phyloP scores from a whole-genome alignment of 2,113 vertebrate species.

The Paratilapia polleni region DNA sequence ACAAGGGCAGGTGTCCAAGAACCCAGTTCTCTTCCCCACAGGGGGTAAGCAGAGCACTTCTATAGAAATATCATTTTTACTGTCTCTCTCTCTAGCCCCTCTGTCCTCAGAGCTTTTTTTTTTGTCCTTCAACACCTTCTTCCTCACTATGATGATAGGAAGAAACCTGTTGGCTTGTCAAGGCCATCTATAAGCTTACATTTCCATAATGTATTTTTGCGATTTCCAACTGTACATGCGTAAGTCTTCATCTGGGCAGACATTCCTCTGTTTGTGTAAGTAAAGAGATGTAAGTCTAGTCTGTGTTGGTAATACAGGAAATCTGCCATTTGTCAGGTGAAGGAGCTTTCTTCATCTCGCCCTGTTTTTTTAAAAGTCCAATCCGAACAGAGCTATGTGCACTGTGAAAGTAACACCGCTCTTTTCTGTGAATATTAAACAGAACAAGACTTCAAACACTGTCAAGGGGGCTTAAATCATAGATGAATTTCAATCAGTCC shows the following conservation, averaged over 20 bases:
- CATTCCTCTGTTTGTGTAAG: background rate
- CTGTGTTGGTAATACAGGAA: background rate
- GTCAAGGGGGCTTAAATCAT: conserved; percentile 67
- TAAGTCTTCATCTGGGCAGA: background rate
- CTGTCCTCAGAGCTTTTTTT: background rate
- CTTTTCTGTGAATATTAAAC: conserved; percentile 71
- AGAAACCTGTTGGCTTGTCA: conserved; percentile 37
- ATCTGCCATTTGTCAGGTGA: conserved; percentile 24
- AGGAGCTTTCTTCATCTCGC: conserved; percentile 33
- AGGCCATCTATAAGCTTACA: conserved; percentile 15
- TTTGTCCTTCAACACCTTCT: background rate
- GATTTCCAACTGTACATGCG: background rate
- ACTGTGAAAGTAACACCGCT: conserved; percentile 43
- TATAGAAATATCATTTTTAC: conserved; percentile 21
- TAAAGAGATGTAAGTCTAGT: background rate
- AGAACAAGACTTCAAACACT: conserved; percentile 70
- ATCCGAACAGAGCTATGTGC: conserved; percentile 39
- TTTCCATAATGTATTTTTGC: background rate
- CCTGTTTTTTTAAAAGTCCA: conserved; percentile 56
- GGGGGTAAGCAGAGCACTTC: conserved; percentile 68
- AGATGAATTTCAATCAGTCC: conserved; percentile 75
- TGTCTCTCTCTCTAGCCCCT: background rate
- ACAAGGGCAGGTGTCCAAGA: conserved; percentile 66
- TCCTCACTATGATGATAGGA: background rate
- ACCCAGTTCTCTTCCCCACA: conserved; percentile 54